Evolutionary conservation across 2,888 invertebrate genomes (phyloP).

Genomic region (Pristionchus exspectatus): DNA sequence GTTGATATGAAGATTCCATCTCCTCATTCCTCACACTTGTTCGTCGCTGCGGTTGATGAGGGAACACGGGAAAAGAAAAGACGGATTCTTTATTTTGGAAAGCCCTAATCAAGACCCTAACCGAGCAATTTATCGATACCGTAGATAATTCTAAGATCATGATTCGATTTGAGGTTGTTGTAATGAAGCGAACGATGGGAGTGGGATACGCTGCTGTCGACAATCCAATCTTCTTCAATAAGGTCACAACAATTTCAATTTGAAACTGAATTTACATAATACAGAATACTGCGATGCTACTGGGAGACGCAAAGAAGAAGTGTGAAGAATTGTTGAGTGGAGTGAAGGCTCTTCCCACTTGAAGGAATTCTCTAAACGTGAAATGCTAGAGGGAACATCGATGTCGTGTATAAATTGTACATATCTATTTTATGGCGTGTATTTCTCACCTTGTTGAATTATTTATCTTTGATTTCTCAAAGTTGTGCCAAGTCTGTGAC

Average conservation of each 20-base stretch:
- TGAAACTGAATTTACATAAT: not conserved
- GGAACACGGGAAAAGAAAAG: not conserved
- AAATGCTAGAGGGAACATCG: not conserved
- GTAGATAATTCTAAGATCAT: too few relatives aligned
- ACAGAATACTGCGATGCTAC: conserved; percentile 88
- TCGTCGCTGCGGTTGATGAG: not conserved
- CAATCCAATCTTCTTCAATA: conserved; percentile 91
- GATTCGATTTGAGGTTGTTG: conserved; percentile 84
- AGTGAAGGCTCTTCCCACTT: conserved; percentile 80
- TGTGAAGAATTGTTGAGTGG: conserved; percentile 88
- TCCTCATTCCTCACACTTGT: too few relatives aligned
- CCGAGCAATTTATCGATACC: too few relatives aligned
- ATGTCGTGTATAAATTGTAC: not conserved
- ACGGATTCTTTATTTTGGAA: not conserved
- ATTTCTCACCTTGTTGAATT: not conserved
- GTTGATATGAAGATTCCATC: conserved; percentile 35
- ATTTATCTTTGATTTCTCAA: not conserved
- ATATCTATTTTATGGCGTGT: not conserved
- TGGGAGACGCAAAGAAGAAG: conserved; percentile 93
- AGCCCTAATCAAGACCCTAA: too few relatives aligned
- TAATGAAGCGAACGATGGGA: conserved; percentile 92
- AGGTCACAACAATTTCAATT: not conserved
- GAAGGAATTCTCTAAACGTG: not conserved
- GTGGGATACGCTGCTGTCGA: conserved; percentile 93
- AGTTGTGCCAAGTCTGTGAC: conserved; percentile 21